phyloP scores from a whole-genome alignment of 2,888 invertebrate species.

The Macrophya annulata region DNA sequence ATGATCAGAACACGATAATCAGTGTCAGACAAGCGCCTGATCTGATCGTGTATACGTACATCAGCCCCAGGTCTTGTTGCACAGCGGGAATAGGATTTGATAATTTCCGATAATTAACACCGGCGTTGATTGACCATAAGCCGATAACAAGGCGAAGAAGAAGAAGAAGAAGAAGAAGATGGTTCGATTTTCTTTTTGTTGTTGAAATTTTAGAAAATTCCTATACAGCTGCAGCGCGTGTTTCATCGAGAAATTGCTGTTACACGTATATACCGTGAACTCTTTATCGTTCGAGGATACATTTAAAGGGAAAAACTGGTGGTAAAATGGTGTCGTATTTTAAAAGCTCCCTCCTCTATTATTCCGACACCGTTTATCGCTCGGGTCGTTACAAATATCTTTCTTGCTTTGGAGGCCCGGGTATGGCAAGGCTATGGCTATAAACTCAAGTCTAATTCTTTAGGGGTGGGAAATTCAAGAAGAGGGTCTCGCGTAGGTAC shows the following conservation, averaged over 20 bases:
- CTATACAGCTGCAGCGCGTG: background rate
- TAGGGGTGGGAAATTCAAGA: too few species aligned
- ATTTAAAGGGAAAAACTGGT: background rate
- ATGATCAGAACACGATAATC: slow-evolving; percentile 25
- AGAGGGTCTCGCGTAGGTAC: background rate
- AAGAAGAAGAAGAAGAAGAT: background rate
- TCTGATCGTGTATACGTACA: background rate
- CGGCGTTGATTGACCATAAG: background rate
- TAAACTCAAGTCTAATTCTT: slow-evolving; percentile 28
- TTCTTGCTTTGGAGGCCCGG: slow-evolving; percentile 31
- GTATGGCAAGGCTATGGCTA: background rate
- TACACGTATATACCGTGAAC: background rate
- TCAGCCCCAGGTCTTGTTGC: background rate
- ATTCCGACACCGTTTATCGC: slow-evolving; percentile 54
- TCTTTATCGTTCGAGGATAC: background rate
- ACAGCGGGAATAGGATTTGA: background rate
- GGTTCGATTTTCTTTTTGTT: background rate
- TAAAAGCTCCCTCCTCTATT: slow-evolving; percentile 45
- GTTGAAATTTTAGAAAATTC: background rate
- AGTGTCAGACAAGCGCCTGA: slow-evolving; percentile 9
- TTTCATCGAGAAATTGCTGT: background rate
- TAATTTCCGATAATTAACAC: background rate
- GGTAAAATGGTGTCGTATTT: slow-evolving; percentile 46
- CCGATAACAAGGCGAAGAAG: background rate
- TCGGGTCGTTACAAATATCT: slow-evolving; percentile 51